Conservation (phyloP, 2,113 vertebrate species). For the Grammomys surdaster region DNA sequence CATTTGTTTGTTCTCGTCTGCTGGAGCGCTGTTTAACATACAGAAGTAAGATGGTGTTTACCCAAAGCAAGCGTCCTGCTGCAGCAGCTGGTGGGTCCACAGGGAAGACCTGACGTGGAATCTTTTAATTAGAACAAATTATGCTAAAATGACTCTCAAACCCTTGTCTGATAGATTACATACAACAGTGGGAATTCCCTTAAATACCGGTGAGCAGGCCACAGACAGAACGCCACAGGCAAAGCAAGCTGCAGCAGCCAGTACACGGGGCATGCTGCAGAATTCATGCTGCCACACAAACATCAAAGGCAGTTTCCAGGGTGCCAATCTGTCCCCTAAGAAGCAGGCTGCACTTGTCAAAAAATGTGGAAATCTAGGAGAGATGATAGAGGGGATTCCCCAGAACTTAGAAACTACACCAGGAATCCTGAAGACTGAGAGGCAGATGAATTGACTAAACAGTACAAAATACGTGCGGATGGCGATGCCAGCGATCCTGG, state of each 20-base stretch:
- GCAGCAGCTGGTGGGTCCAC: constrained; percentile 67
- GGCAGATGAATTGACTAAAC: not conserved
- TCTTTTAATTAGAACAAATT: constrained; percentile 79
- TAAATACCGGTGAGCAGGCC: constrained; percentile 67
- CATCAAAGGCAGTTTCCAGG: rapidly evolving
- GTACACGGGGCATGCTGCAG: rapidly evolving
- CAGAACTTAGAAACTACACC: rapidly evolving
- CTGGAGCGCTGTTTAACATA: rapidly evolving
- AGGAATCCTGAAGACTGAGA: not conserved
- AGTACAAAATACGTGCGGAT: rapidly evolving
- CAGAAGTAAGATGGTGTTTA: constrained; percentile 5
- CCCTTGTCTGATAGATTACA: constrained; percentile 66
- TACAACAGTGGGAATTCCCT: constrained; percentile 69
- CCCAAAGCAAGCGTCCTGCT: constrained; percentile 6
- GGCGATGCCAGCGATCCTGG: rapidly evolving
- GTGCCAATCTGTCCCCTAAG: not conserved
- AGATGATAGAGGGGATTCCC: not conserved
- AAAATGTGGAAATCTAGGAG: not conserved
- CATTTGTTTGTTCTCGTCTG: not conserved
- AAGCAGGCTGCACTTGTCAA: not conserved
- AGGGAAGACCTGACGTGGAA: constrained; percentile 69
- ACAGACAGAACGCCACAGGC: constrained; percentile 19
- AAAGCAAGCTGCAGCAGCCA: not conserved
- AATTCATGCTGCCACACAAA: not conserved
- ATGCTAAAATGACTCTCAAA: constrained; percentile 65